phyloP scores from a whole-genome alignment of 2,797 vertebrate species.

The Acanthiza pusilla region DNA sequence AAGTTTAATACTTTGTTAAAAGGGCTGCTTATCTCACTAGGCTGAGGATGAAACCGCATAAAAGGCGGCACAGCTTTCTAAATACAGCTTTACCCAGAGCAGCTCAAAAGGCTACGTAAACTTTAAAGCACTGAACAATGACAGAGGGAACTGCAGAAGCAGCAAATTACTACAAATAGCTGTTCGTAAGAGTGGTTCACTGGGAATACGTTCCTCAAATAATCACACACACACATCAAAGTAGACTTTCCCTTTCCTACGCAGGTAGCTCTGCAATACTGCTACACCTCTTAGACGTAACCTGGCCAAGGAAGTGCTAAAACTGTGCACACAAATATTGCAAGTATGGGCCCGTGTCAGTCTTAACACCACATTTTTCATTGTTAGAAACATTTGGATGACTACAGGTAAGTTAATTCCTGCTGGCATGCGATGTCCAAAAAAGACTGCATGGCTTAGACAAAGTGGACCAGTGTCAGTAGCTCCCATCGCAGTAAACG shows the following conservation, averaged over 20 bases:
- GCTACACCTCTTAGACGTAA: not conserved
- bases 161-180: not conserved
- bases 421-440: not conserved
- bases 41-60: not conserved
- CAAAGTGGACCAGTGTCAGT: rapidly evolving
- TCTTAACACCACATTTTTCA: not conserved
- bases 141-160: not conserved
- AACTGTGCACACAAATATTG: not conserved
- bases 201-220: not conserved
- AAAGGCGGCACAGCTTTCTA: not conserved
- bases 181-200: not conserved
- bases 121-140: not conserved
- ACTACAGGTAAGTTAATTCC: not conserved
- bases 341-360: rapidly evolving
- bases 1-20: not conserved
- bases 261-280: not conserved
- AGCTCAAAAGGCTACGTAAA: not conserved
- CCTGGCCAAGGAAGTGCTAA: not conserved
- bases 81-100: not conserved
- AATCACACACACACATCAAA: not conserved
- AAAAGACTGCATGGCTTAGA: not conserved
- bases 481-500: no score
- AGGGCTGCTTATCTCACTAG: not conserved
- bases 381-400: not conserved
- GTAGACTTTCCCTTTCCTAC: not conserved